Base-by-base conservation (phyloP, 2,888 invertebrate genomes). In the Nebria salina region DNA sequence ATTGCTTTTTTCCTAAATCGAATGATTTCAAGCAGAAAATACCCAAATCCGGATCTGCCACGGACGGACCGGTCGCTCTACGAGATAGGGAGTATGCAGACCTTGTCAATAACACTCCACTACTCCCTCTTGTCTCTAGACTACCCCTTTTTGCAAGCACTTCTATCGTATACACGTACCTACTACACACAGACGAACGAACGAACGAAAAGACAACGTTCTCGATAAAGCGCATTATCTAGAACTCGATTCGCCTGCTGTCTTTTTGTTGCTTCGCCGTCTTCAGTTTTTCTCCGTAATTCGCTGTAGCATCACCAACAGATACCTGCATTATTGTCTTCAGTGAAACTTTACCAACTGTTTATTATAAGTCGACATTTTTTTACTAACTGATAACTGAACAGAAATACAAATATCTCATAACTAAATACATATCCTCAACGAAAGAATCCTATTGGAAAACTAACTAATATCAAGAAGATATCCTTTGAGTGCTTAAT, bases 1-100 rank as follows among this genome's bases (percentile, higher is more conserved):
- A 81, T 81, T 81, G 81, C 81, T 81, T 76, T 81, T 80, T 81
- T 76, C 72, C 76, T 72, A 81, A 81, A 81, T 81, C 81, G 76
- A 72, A 76, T 75, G 81, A 81, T 64, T 76, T 72, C 72, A 81
- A 72, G 81, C 76, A 81, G 81, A 81, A 81, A 81, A 81, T 81
- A 41, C 65, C 72, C 43, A 70, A 72, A 75, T 75, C 75, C 75
- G 75, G 70, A 70, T 70, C 70, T 70, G 70, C 70, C 70, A 25
- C 25, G 70, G 70, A 70, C 26, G n/a, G 20, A 66, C 66, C 13
- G 66, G 66, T 20, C 15, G 66, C n/a, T 66, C 15, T 66, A 66
- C 1, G 70, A 26, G n/a, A 7, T 3, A 11, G 20, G 70, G 4
- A 15, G 8, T 54, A 54, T 54, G 54, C 54, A 54, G 54, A 54